These are phyloP conservation scores for Geococcyx californianus DNA, from an alignment of 2,113 vertebrate genomes.

Conservation along the genomic window DNA sequence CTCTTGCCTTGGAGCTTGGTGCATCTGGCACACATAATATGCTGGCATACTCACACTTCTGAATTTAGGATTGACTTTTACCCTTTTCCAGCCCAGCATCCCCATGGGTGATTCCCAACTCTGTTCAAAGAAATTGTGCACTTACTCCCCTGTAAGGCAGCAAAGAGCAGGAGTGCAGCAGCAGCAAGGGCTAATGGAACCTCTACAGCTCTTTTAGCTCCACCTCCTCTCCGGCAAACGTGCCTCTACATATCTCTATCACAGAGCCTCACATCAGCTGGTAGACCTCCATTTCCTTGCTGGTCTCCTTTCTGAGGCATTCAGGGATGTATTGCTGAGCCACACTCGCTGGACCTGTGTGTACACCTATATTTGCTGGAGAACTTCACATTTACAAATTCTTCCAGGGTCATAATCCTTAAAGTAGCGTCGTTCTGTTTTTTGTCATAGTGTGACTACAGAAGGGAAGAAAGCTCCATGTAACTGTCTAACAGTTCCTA, in stretches of 20 bases:
- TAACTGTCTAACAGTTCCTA: too few species aligned
- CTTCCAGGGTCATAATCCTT: too few species aligned
- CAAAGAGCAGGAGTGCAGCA: background rate
- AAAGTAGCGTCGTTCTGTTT: too few species aligned
- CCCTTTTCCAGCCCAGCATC: background rate
- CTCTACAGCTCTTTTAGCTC: background rate
- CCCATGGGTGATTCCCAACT: background rate
- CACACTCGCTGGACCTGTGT: background rate
- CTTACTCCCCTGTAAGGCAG: background rate
- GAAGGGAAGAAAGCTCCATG: too few species aligned
- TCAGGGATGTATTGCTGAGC: background rate
- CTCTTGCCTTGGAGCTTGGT: background rate
- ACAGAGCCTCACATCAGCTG: background rate
- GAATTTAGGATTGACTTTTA: background rate
- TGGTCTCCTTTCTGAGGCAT: background rate
- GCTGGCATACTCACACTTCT: background rate
- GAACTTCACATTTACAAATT: too few species aligned
- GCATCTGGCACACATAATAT: background rate
- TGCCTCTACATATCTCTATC: background rate
- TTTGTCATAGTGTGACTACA: too few species aligned
- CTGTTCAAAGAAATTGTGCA: accelerated
- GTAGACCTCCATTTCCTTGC: background rate
- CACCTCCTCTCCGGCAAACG: background rate
- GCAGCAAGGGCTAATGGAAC: background rate
- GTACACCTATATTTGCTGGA: too few species aligned